Conservation (phyloP, 2,113 vertebrate genomes). For the Sorex fumeus region DNA sequence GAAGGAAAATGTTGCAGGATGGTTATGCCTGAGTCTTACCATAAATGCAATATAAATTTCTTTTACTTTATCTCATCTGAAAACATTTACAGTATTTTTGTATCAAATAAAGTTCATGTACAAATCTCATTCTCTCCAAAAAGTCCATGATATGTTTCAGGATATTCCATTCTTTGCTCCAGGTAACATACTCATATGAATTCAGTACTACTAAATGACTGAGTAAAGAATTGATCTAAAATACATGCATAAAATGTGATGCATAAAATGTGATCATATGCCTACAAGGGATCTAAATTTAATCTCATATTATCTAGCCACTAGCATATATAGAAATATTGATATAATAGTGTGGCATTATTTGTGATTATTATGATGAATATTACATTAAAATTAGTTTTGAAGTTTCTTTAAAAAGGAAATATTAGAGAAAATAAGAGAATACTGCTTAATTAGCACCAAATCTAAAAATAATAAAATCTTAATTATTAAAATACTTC, state of each 20-base stretch:
- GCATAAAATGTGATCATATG: background rate
- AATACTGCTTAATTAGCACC: accelerated
- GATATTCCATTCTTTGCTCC: background rate
- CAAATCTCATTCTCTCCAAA: background rate
- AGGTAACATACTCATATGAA: background rate
- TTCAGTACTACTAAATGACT: background rate
- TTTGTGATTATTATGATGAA: no score
- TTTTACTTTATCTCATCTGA: background rate
- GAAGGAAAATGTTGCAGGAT: background rate
- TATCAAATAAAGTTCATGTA: background rate
- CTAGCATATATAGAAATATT: background rate
- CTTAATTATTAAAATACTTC: no score
- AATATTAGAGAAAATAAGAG: background rate
- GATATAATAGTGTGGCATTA: background rate
- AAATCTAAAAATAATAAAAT: background rate
- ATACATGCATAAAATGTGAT: slow-evolving; percentile 7
- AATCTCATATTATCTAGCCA: background rate
- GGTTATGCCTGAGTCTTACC: background rate
- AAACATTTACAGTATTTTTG: background rate
- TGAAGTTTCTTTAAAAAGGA: background rate
- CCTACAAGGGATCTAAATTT: background rate
- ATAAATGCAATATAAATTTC: background rate
- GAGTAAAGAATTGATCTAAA: slow-evolving; percentile 18
- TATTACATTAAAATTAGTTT: background rate
- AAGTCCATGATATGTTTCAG: background rate